A percentile compares a stretch with the other conserved stretches of the same genome.
Conservation (phyloP, 2,797 vertebrate genomes). For the Ictinia mississippiensis region DNA sequence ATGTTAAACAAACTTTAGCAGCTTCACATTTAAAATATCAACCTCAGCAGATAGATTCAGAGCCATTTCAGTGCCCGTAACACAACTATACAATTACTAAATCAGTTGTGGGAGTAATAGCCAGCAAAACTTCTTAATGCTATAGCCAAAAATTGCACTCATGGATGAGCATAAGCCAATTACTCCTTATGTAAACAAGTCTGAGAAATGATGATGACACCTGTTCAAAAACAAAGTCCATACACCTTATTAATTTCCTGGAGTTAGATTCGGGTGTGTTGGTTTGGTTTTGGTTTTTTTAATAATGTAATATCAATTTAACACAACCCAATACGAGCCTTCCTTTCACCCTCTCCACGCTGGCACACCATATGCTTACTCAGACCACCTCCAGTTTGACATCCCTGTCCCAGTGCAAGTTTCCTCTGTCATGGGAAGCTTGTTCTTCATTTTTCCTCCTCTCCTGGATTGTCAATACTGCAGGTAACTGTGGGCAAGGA, state of each 20-base stretch:
- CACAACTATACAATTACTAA: neutral
- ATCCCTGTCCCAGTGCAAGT: neutral
- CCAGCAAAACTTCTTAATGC: neutral
- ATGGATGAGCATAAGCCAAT: neutral
- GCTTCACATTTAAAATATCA: neutral
- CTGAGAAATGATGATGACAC: neutral
- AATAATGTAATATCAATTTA: neutral
- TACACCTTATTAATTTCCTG: neutral
- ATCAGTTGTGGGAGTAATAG: neutral
- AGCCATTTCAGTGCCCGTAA: neutral
- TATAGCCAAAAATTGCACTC: neutral
- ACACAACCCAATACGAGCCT: neutral
- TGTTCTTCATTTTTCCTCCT: neutral
- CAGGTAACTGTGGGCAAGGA: neutral
- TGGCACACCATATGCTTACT: neutral
- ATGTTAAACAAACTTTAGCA: neutral
- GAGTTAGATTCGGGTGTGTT: neutral
- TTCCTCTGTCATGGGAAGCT: neutral
- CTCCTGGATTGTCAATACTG: neutral
- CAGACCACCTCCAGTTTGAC: neutral
- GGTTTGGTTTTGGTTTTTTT: neutral
- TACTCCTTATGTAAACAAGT: neutral
- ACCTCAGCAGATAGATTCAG: neutral
- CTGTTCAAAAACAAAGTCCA: neutral
- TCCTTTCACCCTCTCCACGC: neutral